phyloP scores from a whole-genome alignment of 2,888 invertebrate species.

The Eudemis profundana region DNA sequence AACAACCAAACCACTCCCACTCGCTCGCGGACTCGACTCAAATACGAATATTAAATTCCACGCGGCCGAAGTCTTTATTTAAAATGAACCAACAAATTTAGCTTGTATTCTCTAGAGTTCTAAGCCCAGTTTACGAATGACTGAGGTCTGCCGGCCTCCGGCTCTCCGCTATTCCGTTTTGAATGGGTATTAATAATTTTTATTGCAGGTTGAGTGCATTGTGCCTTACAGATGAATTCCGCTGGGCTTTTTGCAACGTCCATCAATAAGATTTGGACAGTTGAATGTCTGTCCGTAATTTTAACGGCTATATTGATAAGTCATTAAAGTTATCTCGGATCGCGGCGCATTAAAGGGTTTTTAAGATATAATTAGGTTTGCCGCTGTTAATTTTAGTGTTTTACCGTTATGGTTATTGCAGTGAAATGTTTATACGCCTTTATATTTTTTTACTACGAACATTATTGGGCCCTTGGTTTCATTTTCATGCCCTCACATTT shows the following conservation, averaged over 20 bases:
- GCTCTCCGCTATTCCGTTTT: slow-evolving; percentile 62
- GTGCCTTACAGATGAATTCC: slow-evolving; percentile 69
- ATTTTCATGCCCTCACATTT: too few relatives aligned
- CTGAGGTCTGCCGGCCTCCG: slow-evolving; percentile 52
- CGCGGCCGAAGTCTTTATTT: slow-evolving; percentile 78
- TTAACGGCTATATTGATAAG: slow-evolving; percentile 73
- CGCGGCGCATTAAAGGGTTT: slow-evolving; percentile 63
- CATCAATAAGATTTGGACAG: slow-evolving; percentile 82
- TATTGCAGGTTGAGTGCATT: slow-evolving; percentile 80
- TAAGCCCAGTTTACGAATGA: slow-evolving; percentile 64
- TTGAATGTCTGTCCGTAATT: slow-evolving; percentile 72
- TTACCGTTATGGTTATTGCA: slow-evolving; percentile 50
- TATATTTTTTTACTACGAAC: neutral
- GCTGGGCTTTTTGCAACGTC: slow-evolving; percentile 69
- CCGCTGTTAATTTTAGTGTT: slow-evolving; percentile 39
- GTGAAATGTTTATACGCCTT: slow-evolving; percentile 10
- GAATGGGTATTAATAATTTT: slow-evolving; percentile 82
- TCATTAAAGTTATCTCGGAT: slow-evolving; percentile 71
- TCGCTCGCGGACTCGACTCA: slow-evolving; percentile 71
- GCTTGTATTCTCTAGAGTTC: slow-evolving; percentile 66
- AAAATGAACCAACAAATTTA: slow-evolving; percentile 70
- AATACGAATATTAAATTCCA: slow-evolving; percentile 84
- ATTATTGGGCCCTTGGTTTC: too few relatives aligned
- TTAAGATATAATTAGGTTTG: slow-evolving; percentile 65
- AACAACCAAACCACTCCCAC: slow-evolving; percentile 83